Conservation (phyloP, 2,888 invertebrate species). For the Lithosia quadra region DNA sequence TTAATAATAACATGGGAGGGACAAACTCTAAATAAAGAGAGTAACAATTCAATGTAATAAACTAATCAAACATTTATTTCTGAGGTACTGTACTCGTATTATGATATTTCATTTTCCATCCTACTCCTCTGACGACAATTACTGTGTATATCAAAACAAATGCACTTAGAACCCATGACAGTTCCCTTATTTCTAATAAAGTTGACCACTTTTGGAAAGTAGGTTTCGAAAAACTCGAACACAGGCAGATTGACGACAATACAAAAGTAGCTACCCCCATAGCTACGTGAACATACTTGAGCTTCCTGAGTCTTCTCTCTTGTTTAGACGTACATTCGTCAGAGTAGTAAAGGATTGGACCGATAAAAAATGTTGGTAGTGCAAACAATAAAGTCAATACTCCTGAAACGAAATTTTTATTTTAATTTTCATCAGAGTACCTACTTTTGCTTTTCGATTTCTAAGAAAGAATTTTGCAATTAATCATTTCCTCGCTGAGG, state of each 20-base stretch:
- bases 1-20: no score
- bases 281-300: constrained; percentile 6
- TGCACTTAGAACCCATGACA: background rate
- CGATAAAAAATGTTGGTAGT: constrained; percentile 1
- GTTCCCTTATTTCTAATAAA: constrained; percentile 1
- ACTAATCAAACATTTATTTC: background rate
- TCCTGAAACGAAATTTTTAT: background rate
- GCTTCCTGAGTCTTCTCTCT: background rate
- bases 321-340: background rate
- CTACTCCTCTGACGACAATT: background rate
- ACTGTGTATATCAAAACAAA: background rate
- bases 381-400: background rate
- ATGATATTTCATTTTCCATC: constrained; percentile 6
- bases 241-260: constrained; percentile 58
- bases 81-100: background rate
- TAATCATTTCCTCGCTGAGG: no score
- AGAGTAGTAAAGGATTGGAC: constrained; percentile 6
- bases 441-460: no score
- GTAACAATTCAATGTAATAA: background rate
- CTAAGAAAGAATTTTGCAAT: no score
- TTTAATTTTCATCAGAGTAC: background rate
- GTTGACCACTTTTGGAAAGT: constrained; percentile 9
- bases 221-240: constrained; percentile 46
- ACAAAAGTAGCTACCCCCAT: constrained; percentile 2
- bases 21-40: background rate